Conservation (phyloP, 2,888 invertebrate species). For the Lasius platythorax region DNA sequence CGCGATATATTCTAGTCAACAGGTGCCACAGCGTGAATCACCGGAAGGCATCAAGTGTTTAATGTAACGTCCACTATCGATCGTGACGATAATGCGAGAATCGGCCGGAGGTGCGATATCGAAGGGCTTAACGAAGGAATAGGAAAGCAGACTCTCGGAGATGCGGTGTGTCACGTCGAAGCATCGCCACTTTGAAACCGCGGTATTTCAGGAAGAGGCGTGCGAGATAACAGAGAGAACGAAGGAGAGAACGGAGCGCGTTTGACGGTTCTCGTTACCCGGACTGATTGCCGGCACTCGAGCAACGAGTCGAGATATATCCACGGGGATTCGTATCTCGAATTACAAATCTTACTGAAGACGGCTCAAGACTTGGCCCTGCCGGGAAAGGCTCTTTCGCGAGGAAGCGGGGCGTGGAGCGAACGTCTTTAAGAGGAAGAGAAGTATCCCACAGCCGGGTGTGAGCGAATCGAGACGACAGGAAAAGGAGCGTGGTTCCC, state of each 20-base stretch:
- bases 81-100: conserved; percentile 71
- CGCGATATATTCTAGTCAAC: conserved; percentile 8
- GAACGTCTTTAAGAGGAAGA: conserved; percentile 19
- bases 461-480: conserved; percentile 57
- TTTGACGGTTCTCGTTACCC: conserved; percentile 77
- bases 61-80: conserved; percentile 65
- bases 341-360: conserved; percentile 73
- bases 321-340: conserved; percentile 75
- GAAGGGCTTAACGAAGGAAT: conserved; percentile 65
- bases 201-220: conserved; percentile 41
- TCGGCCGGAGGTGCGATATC: conserved; percentile 71
- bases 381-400: conserved; percentile 64
- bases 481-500: conserved; percentile 60
- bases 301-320: conserved; percentile 73
- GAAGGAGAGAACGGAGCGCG: conserved; percentile 43
- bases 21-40: conserved; percentile 52
- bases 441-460: conserved; percentile 4
- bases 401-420: conserved; percentile 48
- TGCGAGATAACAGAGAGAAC: conserved; percentile 18
- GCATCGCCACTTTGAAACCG: conserved; percentile 43
- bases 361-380: conserved; percentile 36
- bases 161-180: conserved; percentile 63
- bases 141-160: conserved; percentile 17
- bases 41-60: conserved; percentile 71
- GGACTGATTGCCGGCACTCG: conserved; percentile 73